A percentile compares a stretch with the other conserved stretches of the same genome.
phyloP scores from a whole-genome alignment of 1,140 invertebrate genomes.

The Colletes latitarsis region DNA sequence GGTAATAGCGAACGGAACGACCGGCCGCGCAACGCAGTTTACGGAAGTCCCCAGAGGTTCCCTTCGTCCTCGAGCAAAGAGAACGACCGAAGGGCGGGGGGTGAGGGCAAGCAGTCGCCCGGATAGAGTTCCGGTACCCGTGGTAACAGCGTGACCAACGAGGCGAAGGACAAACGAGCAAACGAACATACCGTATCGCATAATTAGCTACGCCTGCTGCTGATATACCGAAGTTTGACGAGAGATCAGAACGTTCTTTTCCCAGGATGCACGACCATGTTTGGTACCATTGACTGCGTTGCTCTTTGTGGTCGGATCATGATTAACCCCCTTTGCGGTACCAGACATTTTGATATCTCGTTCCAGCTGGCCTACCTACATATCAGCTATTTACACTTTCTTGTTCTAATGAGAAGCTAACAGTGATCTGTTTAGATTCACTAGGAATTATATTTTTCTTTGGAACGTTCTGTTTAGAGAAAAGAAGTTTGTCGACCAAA shows the following conservation, averaged over 20 bases:
- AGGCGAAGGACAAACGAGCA: conserved; percentile 64
- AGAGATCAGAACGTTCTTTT: conserved; percentile 25
- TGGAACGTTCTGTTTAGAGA: no score
- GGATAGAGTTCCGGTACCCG: conserved; percentile 40
- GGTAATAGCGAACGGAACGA: conserved; percentile 55
- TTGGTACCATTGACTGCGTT: not conserved
- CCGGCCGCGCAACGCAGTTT: conserved; percentile 53
- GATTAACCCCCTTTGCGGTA: not conserved
- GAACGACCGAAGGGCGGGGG: not conserved
- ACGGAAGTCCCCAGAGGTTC: conserved; percentile 61
- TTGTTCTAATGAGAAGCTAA: no score
- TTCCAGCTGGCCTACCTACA: no score
- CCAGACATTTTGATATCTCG: no score
- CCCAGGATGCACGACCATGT: not conserved
- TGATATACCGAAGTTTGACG: conserved; percentile 54
- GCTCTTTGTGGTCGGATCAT: conserved; percentile 1
- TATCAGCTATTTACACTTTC: no score
- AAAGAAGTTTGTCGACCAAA: no score
- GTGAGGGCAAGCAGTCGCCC: not conserved
- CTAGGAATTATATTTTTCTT: no score
- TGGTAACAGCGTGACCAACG: conserved; percentile 47
- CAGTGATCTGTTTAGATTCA: no score
- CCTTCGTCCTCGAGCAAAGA: conserved; percentile 16
- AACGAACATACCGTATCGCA: conserved; percentile 64
- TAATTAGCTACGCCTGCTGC: conserved; percentile 67